Evolutionary conservation across 2,888 invertebrate species (phyloP).

Genomic region (Aproaerema taeniolella): DNA sequence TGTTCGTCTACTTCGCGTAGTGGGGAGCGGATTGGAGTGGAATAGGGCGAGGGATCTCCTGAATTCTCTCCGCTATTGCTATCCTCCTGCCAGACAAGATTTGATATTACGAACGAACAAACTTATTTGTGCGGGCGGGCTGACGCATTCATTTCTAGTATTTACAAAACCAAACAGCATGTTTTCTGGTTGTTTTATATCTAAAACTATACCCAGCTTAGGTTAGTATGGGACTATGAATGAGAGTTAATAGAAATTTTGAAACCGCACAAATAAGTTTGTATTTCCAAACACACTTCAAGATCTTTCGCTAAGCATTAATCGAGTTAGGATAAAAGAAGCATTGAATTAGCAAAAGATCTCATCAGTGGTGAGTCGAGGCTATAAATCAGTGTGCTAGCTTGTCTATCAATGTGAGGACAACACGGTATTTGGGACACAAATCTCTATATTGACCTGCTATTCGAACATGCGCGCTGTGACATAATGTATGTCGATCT

Average conservation of each 20-base stretch:
- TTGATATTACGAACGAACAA: constrained; percentile 46
- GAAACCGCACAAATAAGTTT: constrained; percentile 11
- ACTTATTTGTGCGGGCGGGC: constrained; percentile 40
- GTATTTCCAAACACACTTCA: constrained; percentile 8
- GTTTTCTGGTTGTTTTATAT: too few relatives aligned
- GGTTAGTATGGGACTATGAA: not conserved
- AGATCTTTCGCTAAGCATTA: constrained; percentile 2
- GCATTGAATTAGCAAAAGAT: not conserved
- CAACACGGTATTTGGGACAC: too few relatives aligned
- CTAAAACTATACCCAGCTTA: not conserved
- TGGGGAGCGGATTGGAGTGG: constrained; percentile 57
- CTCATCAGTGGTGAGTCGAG: not conserved
- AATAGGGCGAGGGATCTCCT: constrained; percentile 59
- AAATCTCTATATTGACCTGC: too few relatives aligned
- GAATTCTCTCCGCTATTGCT: constrained; percentile 66
- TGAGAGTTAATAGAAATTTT: not conserved
- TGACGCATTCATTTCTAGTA: too few relatives aligned
- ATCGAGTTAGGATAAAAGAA: too few relatives aligned
- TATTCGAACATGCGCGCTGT: too few relatives aligned
- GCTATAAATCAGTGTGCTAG: too few relatives aligned
- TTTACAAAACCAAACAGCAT: too few relatives aligned
- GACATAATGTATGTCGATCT: too few relatives aligned
- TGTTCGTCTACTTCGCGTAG: constrained; percentile 26
- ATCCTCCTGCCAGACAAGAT: constrained; percentile 69
- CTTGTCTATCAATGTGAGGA: not conserved